Base-by-base conservation (phyloP, 2,888 invertebrate species). In the Stenodera caucasica region DNA sequence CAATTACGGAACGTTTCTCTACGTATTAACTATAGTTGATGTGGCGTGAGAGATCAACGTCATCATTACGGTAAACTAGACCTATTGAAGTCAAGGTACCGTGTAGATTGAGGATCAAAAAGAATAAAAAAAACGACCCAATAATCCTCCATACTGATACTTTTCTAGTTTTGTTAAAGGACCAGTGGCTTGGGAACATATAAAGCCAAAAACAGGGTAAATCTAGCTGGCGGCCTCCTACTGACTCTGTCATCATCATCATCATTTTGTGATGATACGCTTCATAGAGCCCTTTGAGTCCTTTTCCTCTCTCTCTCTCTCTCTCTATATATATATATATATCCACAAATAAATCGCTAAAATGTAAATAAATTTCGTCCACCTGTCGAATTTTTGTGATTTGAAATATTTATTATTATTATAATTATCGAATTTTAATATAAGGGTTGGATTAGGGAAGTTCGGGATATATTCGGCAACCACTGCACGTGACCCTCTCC, bases 101-200 rank as follows among this genome's bases (percentile, higher is more conserved):
- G 37, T 49, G 57, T 49, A 61, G 57, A 11, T 30, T 11, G 49
- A 30, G 49, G n/a, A 14, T 53, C 35, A 40, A 58, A 50, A 57
- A 53, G 50, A 54, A 63, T 60, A 54, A 64, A 66, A 65, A 68
- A 67, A n/a, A n/a, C n/a, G n/a, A n/a, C n/a, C 59, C 65, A 68
- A 68, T 68, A 68, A 68, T 68, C 68, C 68, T 61, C 53, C 63
- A 56, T 67, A 2, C 40, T 40, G 5, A 7, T 9, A 14, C 37
- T 45, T 21, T 45, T 21, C 45, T 45, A 21, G 11, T 45, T 12
- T 21, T 21, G 4, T 21, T 4, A 21, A 5, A 21, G 67, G 69
- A 69, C 68, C 64, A 67, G 69, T 67, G 67, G 69, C 64, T 70
- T 68, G 70, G 68, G 60, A 68, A 68, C 68, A 67, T 69, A 70